A percentile compares a stretch with the other conserved stretches of the same genome.
Evolutionary conservation across 1,140 invertebrate species (phyloP).

Genomic region (Penaeus vannamei): DNA sequence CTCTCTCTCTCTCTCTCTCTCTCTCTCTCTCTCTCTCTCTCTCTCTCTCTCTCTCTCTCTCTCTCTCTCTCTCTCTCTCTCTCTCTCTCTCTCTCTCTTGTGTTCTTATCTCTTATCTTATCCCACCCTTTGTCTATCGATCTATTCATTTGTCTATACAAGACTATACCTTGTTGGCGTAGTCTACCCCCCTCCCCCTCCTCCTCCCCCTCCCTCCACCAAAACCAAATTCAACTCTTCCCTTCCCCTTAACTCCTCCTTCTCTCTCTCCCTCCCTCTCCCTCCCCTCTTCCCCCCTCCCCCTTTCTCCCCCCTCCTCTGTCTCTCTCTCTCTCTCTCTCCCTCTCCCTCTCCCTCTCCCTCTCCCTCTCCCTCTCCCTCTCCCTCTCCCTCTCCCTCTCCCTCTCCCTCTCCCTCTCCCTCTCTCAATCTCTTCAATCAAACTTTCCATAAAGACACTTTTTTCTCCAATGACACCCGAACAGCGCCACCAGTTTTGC

Average conservation of each 20-base stretch:
- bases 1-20: not conserved
- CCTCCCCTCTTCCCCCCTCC: not conserved
- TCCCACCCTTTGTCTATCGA: no score
- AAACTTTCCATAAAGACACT: no score
- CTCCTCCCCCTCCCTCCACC: not conserved
- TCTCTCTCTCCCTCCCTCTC: constrained; percentile 24
- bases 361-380: not conserved
- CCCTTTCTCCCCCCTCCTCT: not conserved
- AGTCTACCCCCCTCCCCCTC: not conserved
- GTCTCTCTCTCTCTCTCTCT: not conserved
- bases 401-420: not conserved
- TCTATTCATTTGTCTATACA: no score
- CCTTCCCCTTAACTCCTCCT: not conserved
- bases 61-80: not conserved
- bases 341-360: not conserved
- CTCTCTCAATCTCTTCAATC: not conserved
- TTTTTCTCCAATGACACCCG: no score
- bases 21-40: not conserved
- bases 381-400: not conserved
- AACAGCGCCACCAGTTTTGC: no score
- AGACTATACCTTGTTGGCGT: not conserved
- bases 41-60: not conserved
- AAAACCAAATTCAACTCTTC: not conserved
- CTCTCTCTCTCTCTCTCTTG: constrained; percentile 33
- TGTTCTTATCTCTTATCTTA: not conserved